Percentiles rank a stretch among this genome's conserved stretches.
phyloP scores from a whole-genome alignment of 2,797 vertebrate species.

The Adrianichthys oophorus region DNA sequence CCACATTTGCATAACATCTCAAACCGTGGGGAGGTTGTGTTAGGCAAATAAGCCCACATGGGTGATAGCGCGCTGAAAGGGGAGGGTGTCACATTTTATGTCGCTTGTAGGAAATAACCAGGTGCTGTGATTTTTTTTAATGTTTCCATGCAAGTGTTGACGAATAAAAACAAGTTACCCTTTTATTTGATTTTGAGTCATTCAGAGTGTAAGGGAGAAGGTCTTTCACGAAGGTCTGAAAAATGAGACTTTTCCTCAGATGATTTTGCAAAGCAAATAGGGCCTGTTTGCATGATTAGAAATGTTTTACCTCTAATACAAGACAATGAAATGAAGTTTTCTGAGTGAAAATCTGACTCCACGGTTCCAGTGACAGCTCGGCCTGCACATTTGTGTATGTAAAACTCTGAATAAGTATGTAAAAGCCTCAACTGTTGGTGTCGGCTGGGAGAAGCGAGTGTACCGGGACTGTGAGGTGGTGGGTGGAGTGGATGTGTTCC shows the following conservation, averaged over 20 bases:
- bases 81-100: constrained; percentile 63
- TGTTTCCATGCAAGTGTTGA: constrained; percentile 8
- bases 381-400: constrained; percentile 15
- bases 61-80: constrained; percentile 56
- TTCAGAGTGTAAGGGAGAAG: background rate
- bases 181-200: background rate
- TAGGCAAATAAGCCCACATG: constrained; percentile 42
- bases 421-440: constrained; percentile 26
- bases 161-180: background rate
- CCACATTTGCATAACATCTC: constrained; percentile 73
- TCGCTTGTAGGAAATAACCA: constrained; percentile 53
- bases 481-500: constrained; percentile 66
- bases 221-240: constrained; percentile 4
- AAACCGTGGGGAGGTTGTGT: constrained; percentile 55
- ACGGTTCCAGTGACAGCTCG: background rate
- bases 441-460: constrained; percentile 21
- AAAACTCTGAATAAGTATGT: constrained; percentile 18
- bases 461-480: constrained; percentile 39
- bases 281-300: background rate
- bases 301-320: background rate
- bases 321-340: too few species aligned
- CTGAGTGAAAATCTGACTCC: background rate
- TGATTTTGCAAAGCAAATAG: constrained; percentile 5
- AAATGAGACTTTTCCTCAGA: background rate
- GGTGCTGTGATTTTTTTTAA: constrained; percentile 21